phyloP scores from a whole-genome alignment of 2,888 invertebrate genomes.

The Noctua janthina region DNA sequence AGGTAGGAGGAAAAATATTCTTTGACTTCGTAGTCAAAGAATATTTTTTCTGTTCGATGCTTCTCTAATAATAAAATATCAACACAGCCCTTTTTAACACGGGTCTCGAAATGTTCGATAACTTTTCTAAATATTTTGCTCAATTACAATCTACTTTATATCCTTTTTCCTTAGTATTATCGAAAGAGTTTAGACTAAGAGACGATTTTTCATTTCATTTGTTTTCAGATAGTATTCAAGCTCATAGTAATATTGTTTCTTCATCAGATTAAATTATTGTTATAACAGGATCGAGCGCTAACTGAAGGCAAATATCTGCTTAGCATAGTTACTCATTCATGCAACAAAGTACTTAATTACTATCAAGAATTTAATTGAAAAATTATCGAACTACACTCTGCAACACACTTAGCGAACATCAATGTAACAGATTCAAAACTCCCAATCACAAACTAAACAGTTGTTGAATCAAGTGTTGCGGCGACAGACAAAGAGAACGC shows the following conservation, averaged over 20 bases:
- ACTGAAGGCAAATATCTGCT: too few species aligned
- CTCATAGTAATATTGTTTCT: too few species aligned
- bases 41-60: too few species aligned
- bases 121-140: neutral
- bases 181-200: neutral
- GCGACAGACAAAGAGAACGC: constrained; percentile 41
- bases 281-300: too few species aligned
- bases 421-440: constrained; percentile 10
- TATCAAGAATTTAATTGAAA: too few species aligned
- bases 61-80: neutral
- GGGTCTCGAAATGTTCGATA: neutral
- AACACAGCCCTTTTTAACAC: neutral
- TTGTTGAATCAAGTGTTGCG: constrained; percentile 32
- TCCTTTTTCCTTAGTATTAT: too few species aligned
- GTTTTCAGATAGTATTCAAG: neutral
- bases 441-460: constrained; percentile 48
- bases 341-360: neutral
- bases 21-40: too few species aligned
- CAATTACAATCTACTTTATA: neutral
- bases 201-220: neutral
- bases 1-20: too few species aligned
- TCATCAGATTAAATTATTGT: too few species aligned
- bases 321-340: neutral
- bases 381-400: too few species aligned
- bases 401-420: neutral